Evolutionary conservation across 2,797 vertebrate genomes (phyloP).

Genomic region (Poecilia gillii): DNA sequence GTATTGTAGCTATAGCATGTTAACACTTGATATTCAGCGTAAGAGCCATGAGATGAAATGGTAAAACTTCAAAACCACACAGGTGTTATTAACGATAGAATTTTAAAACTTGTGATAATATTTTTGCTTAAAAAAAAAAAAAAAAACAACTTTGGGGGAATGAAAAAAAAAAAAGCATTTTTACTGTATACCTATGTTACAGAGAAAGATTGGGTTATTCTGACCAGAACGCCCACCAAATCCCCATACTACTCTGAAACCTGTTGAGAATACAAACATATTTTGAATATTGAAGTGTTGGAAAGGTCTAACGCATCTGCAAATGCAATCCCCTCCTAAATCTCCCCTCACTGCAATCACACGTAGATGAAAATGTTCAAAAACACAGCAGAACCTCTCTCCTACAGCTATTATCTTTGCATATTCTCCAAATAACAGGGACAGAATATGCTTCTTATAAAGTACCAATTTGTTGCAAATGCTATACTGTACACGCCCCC

Average conservation of each 20-base stretch:
- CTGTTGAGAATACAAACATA: neutral
- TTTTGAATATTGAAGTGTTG: neutral
- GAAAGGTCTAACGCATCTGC: neutral
- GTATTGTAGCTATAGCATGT: neutral
- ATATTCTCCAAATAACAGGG: conserved; percentile 40
- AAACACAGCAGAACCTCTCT: neutral
- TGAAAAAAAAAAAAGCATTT: neutral
- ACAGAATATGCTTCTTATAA: conserved; percentile 49
- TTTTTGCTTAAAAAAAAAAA: neutral
- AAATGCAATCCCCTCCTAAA: neutral
- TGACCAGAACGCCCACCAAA: too few relatives aligned
- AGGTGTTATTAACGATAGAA: neutral
- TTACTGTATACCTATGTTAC: too few relatives aligned
- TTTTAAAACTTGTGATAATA: neutral
- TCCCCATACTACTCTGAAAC: neutral
- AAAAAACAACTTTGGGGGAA: too few relatives aligned
- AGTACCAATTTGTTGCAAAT: conserved; percentile 63
- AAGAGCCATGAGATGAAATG: neutral
- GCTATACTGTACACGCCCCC: conserved; percentile 47
- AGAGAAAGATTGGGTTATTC: neutral
- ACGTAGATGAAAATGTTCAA: conserved; percentile 11
- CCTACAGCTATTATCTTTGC: conserved; percentile 30
- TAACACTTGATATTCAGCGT: neutral
- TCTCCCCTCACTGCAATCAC: neutral
- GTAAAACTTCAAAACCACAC: neutral